Evolutionary conservation across 1,140 invertebrate species (phyloP), one percentile per base, ranked within the genome.

Genomic region (Formica selysi): DNA sequence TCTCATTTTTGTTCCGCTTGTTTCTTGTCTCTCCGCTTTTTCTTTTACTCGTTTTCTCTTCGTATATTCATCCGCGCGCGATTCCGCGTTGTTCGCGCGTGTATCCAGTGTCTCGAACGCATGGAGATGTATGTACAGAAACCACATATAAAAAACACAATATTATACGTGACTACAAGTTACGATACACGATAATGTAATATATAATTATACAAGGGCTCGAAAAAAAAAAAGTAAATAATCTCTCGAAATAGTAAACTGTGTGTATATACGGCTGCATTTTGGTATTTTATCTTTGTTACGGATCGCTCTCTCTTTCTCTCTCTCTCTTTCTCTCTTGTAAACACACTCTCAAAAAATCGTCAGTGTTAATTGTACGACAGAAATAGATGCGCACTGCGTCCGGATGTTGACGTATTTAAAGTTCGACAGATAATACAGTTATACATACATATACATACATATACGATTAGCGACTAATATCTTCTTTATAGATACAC

Each of bases 361-460:
- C 74, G 65, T 92, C 78, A 90, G 74, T 51, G 86, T 84, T 89
- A 79, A 91, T 91, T 87, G 81, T 79, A 89, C 91, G 89, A 92
- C 76, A 92, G 90, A 91, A 91, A 91, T 84, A 87, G 90, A 90
- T 89, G 88, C 80, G 68, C 81, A 64, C 73, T 84, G 86, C 86
- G 86, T 85, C 71, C 71, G 80, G 71, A 86, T 91, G 86, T 83
- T 88, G 85, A 91, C 68, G 83, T 91, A 64, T 48, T 92, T 90
- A 86, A 91, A 90, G 74, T 91, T 91, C 86, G 85, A 91, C 71
- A 91, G 79, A 91, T 88, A 91, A 87, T 91, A 91, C 86, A 91
- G 87, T 90, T 91, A 90, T 91, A 91, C 90, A 90, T 91, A 91
- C 84, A 91, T 91, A 91, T 91, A 91, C 86, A 90, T 86, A 89